Evolutionary conservation across 2,113 vertebrate genomes (phyloP), one percentile per base, ranked within the genome.

Genomic region (Thalassarche chlororhynchos): DNA sequence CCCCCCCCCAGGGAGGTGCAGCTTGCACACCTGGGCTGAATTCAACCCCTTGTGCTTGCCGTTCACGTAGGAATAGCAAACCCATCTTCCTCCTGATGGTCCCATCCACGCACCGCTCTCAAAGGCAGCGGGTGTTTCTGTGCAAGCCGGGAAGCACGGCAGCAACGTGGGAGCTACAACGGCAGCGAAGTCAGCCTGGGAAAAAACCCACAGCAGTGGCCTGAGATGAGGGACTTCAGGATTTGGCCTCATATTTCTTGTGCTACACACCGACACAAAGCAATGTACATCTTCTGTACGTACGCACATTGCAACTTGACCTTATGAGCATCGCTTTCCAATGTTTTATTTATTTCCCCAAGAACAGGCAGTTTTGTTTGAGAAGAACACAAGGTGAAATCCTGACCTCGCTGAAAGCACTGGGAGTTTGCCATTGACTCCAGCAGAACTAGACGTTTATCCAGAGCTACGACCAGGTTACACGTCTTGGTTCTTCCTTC

Each of bases 341-440:
- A 62, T 17, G 89, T 8, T 82, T 93, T 95, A 91, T 95, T 97
- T 94, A 90, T 96, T 77, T 81, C 55, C 60, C 58, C 51, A 12
- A 54, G 89, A 96, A 90, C 32, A 93, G 84, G 86, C 92, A 68
- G 95, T 62, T 79, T 66, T 77, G 77, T 77, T 51, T 20, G 78
- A 80, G 75, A 71, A 46, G 84, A 89, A 90, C 66, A 93, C 74
- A 80, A 95, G 94, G 89, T 88, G 91, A 94, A 93, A 74, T n/a
- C 71, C 54, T 80, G 94, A 95, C 95, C 95, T 89, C n/a, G 26
- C 78, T 76, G 91, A 49, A 58, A 87, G 89, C 31, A 0, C 49
- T 3, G 71, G 15, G 90, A 47, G 60, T 61, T 72, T 91, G 92
- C 90, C 80, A 47, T 4, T 32, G 89, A 69, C 70, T 88, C 82